Evolutionary conservation across 1,140 invertebrate genomes (phyloP), one percentile per base, ranked within the genome.

Genomic region (Meloidogyne floridensis): DNA sequence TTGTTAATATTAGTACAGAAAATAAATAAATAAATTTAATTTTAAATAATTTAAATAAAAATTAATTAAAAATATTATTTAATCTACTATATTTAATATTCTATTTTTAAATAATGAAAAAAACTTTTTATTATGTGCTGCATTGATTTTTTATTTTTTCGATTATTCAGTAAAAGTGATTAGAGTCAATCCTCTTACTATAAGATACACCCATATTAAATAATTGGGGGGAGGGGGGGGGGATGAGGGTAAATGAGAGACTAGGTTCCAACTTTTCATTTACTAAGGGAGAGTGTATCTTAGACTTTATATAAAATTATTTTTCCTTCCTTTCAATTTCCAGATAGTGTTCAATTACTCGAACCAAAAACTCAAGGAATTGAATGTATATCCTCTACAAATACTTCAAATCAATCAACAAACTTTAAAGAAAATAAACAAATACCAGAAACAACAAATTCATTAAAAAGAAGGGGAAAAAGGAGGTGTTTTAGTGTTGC

Each of bases 401-500:
- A 32, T 59, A 8, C 51, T 53, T 6, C 51, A 53, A 53, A 53
- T 53, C 56, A 65, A 65, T 6, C 15, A 65, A 65, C 4, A n/a
- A 65, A 65, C n/a, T n/a, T n/a, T 6, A n/a, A n/a, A n/a, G 3
- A n/a, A 65, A 6, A n/a, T n/a, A n/a, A 65, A 65, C n/a, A 65
- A n/a, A 65, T 6, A 65, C 2, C 6, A n/a, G 15, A 65, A 65
- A n/a, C 59, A n/a, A 15, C 13, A 6, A 18, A 65, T 65, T 65
- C 59, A 65, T 65, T 65, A 65, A 65, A 15, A n/a, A 65, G 3
- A 65, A 65, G n/a, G n/a, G 59, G 15, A 65, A 65, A 65, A 18
- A 65, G 59, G n/a, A 56, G 75, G 32, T 77, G 75, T 77, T 77
- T 77, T 69, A 77, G 75, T 43, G 75, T 77, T 32, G 43, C 75